Conservation (phyloP, 1,140 invertebrate genomes). For the Hylaeus volcanicus region DNA sequence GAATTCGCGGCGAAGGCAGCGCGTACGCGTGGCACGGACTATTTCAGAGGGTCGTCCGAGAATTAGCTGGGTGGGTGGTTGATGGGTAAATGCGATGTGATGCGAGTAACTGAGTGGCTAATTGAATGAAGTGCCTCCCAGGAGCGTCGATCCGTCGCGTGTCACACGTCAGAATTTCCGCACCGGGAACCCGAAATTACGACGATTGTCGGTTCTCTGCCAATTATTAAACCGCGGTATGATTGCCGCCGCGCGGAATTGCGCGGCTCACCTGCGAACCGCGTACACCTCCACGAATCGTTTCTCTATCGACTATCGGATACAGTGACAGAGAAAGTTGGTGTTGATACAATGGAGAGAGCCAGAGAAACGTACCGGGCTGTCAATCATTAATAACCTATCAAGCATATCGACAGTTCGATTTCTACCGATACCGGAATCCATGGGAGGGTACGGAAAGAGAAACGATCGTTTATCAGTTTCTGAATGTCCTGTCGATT, state of each 20-base stretch:
- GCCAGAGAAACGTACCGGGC: background rate
- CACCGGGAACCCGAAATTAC: conserved; percentile 60
- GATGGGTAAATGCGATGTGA: conserved; percentile 76
- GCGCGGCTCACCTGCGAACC: conserved; percentile 27
- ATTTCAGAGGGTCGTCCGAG: conserved; percentile 52
- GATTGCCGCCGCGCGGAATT: conserved; percentile 56
- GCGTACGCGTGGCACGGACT: conserved; percentile 20
- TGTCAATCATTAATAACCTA: conserved; percentile 60
- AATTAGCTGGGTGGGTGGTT: conserved; percentile 47
- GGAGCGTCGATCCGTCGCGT: conserved; percentile 72
- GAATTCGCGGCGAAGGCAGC: conserved; percentile 39
- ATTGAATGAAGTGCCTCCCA: conserved; percentile 79
- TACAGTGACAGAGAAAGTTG: background rate
- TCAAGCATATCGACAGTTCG: conserved; percentile 49
- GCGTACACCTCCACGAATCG: conserved; percentile 25
- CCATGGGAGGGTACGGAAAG: conserved; percentile 30
- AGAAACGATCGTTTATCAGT: conserved; percentile 65
- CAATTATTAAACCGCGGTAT: conserved; percentile 61
- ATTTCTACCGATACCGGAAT: conserved; percentile 39
- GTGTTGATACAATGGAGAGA: background rate
- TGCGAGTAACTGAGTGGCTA: conserved; percentile 79
- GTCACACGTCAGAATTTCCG: conserved; percentile 76
- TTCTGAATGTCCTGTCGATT: conserved; percentile 56
- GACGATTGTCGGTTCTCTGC: conserved; percentile 63
- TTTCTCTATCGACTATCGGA: background rate